Evolutionary conservation across 2,113 vertebrate genomes (phyloP).

Genomic region (Melanostigma gelatinosum): DNA sequence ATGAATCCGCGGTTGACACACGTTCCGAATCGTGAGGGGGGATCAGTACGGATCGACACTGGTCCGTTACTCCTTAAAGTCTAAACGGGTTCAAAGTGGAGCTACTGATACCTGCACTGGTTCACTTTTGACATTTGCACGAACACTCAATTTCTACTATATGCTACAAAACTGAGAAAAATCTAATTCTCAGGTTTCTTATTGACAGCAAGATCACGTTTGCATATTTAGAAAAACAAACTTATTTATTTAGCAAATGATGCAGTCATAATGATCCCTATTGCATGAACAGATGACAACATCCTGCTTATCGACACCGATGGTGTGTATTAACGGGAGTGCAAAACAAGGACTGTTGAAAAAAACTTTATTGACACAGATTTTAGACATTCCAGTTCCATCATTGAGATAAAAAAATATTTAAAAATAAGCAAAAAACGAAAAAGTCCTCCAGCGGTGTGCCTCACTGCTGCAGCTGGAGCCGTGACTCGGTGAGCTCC

Average conservation of each 20-base stretch:
- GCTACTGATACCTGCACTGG: neutral
- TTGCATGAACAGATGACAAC: neutral
- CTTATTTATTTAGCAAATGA: neutral
- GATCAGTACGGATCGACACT: too few relatives aligned
- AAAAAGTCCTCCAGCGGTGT: neutral
- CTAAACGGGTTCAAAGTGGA: neutral
- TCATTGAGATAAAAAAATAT: neutral
- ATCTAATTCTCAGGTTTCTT: too few relatives aligned
- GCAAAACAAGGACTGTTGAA: neutral
- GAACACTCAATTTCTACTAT: neutral
- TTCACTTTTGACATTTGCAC: neutral
- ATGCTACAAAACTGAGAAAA: neutral
- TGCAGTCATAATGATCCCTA: neutral
- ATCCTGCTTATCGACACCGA: neutral
- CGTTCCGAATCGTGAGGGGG: too few relatives aligned
- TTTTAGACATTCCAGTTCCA: neutral
- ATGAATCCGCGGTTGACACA: too few relatives aligned
- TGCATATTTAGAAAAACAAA: neutral
- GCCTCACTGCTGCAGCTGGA: fast-evolving
- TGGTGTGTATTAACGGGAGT: neutral
- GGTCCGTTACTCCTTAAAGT: too few relatives aligned
- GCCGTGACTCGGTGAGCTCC: constrained; percentile 76
- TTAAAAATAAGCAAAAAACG: too few relatives aligned
- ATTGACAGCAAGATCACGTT: neutral
- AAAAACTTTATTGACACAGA: constrained; percentile 6